Evolutionary conservation across 2,113 vertebrate species (phyloP).

Genomic region (Chionodraco myersi): DNA sequence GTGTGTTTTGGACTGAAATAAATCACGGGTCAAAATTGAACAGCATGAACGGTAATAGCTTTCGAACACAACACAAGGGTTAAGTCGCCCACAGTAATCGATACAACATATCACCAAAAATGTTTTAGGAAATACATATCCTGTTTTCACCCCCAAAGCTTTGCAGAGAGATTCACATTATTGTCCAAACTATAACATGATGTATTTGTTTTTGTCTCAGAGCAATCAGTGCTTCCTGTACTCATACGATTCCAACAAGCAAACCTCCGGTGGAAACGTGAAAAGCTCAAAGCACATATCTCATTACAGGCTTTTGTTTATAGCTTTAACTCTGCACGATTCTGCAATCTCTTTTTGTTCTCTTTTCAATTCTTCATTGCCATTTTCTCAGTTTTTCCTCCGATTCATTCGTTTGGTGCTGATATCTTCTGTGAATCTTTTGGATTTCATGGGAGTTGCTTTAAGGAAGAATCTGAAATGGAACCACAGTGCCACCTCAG

Average conservation of each 20-base stretch:
- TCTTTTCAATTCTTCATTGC: not conserved
- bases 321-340: slow-evolving; percentile 39
- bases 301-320: slow-evolving; percentile 76
- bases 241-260: slow-evolving; percentile 30
- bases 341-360: slow-evolving; percentile 2
- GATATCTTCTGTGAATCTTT: slow-evolving; percentile 25
- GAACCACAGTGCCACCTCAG: slow-evolving; percentile 16
- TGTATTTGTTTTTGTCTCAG: slow-evolving; percentile 64
- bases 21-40: too few species aligned
- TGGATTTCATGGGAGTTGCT: slow-evolving; percentile 42
- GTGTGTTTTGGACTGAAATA: too few species aligned
- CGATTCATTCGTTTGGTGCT: slow-evolving; percentile 32
- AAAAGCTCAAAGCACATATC: slow-evolving; percentile 69
- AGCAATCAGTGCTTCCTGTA: slow-evolving; percentile 54
- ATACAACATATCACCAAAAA: slow-evolving; percentile 29
- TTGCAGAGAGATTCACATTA: slow-evolving; percentile 47
- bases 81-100: slow-evolving; percentile 18
- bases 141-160: slow-evolving; percentile 23
- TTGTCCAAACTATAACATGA: slow-evolving; percentile 47
- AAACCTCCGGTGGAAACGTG: slow-evolving; percentile 49
- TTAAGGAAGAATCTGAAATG: slow-evolving; percentile 4
- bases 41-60: too few species aligned
- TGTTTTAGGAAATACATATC: slow-evolving; percentile 29
- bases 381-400: slow-evolving; percentile 17
- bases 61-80: too few species aligned